A percentile compares a stretch with the other conserved stretches of the same genome.
These are phyloP conservation scores for Caenorhabditis zanzibari DNA, from an alignment of 2,888 invertebrate species.

Conservation along the genomic window DNA sequence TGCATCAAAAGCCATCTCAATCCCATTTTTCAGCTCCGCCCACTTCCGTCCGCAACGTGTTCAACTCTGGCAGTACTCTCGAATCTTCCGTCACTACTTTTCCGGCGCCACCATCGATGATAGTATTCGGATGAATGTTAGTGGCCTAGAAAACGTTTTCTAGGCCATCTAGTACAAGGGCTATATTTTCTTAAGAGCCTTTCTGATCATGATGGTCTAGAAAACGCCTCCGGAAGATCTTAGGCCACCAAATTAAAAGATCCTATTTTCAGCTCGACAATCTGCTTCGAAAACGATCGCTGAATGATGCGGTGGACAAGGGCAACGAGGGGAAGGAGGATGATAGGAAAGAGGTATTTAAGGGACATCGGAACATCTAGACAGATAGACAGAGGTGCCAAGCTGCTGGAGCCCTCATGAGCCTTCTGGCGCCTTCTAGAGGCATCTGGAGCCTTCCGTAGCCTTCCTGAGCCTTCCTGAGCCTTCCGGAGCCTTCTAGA, in stretches of 20 bases:
- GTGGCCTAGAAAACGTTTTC: conserved; percentile 3
- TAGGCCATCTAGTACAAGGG: too few species aligned
- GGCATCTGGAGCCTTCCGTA: too few species aligned
- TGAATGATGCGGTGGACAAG: conserved; percentile 3
- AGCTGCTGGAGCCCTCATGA: too few species aligned
- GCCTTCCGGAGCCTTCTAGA: too few species aligned
- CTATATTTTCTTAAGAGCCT: too few species aligned
- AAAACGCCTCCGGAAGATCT: too few species aligned
- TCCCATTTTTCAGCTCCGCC: conserved; percentile 30
- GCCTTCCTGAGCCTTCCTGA: too few species aligned
- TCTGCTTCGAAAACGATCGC: background rate
- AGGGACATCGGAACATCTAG: background rate
- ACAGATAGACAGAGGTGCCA: too few species aligned
- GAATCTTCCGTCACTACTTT: conserved; percentile 49
- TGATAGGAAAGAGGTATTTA: conserved; percentile 7
- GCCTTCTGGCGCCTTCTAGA: too few species aligned
- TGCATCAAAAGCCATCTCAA: too few species aligned
- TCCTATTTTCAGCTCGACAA: conserved; percentile 10
- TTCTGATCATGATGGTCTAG: background rate
- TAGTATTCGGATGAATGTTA: conserved; percentile 35
- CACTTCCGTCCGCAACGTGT: background rate
- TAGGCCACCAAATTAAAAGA: background rate
- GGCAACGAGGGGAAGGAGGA: conserved; percentile 19
- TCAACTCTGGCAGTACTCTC: conserved; percentile 29
- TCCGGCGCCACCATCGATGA: conserved; percentile 30